A percentile compares a stretch with the other conserved stretches of the same genome.
phyloP scores from a whole-genome alignment of 2,888 invertebrate species.

The Pristionchus exspectatus region DNA sequence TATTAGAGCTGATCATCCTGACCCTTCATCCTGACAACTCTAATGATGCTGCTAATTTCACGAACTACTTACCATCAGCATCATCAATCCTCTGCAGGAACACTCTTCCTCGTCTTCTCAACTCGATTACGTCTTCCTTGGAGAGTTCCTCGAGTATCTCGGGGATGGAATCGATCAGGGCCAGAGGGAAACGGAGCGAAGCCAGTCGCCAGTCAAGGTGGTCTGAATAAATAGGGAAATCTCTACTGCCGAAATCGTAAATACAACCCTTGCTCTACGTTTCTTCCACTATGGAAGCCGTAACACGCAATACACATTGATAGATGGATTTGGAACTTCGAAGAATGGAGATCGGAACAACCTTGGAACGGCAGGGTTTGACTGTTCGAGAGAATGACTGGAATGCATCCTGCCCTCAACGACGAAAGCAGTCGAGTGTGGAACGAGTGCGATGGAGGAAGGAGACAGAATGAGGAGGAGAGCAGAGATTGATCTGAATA shows the following conservation, averaged over 20 bases:
- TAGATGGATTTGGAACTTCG: too few species aligned
- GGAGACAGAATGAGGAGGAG: not conserved
- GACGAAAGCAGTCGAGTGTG: not conserved
- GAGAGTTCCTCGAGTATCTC: not conserved
- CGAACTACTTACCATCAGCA: not conserved
- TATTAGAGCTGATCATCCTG: too few species aligned
- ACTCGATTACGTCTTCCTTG: conserved; percentile 20
- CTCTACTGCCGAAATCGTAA: too few species aligned
- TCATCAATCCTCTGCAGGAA: conserved; percentile 23
- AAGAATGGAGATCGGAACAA: not conserved
- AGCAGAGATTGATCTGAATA: not conserved
- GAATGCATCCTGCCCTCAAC: conserved; percentile 27
- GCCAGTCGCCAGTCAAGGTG: not conserved
- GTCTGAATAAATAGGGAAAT: not conserved
- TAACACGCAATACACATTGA: too few species aligned
- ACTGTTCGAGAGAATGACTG: not conserved
- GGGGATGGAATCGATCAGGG: not conserved
- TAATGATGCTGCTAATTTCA: too few species aligned
- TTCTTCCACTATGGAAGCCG: too few species aligned
- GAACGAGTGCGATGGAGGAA: not conserved
- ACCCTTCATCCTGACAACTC: too few species aligned
- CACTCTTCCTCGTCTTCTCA: conserved; percentile 32
- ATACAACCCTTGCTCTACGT: too few species aligned
- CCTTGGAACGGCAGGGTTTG: conserved; percentile 40
- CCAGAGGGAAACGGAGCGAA: conserved; percentile 5